Base-by-base conservation (phyloP, 53 echinoderm and acorn worm genomes). In the Holothuria leucospilota region DNA sequence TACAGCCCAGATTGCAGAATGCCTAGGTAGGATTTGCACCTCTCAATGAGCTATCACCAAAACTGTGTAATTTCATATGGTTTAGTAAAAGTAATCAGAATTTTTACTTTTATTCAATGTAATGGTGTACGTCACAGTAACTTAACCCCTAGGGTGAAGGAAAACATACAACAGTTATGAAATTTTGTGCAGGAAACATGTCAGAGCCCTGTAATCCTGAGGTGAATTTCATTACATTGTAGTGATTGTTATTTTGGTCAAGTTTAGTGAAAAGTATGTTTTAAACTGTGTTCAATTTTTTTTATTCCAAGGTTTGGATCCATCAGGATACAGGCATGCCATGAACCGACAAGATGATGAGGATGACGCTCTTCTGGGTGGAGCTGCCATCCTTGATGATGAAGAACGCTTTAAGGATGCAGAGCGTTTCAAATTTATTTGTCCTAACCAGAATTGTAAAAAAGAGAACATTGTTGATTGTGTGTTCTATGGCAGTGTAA, bases 401-500 rank as follows among this genome's bases (percentile, higher is more conserved):
- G 99, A 99, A 29, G 99, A 99, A 82, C 89, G 92, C 23, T 99
- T 90, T 87, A 99, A 99, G 69, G 93, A 99, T 85, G 93, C 93
- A 10, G 95, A 99, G 38, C 91, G 92, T 5, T 92, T 99, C 86
- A 99, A 95, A 41, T 95, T 98, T 84, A 64, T 92, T 85, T 99
- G 99, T 68, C 92, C 93, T 21, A 86, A 87, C 86, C 49, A 62
- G 12, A 80, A 51, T 15, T 99, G 99, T 71, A 92, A 88, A 62
- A 85, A 84, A 30, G 95, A 98, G 85, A 99, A 95, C 59, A 99
- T 99, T 62, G 89, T 99, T 2, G 99, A 99, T 39, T 81, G 85
- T 59, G 99, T 99, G 16, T 95, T 99, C 78, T 90, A 90, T 73
- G 95, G 99, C 63, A 90, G 87, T 39, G 99, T 99, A 73, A 92